Conservation (phyloP, 1,140 invertebrate species). For the Solen grandis region DNA sequence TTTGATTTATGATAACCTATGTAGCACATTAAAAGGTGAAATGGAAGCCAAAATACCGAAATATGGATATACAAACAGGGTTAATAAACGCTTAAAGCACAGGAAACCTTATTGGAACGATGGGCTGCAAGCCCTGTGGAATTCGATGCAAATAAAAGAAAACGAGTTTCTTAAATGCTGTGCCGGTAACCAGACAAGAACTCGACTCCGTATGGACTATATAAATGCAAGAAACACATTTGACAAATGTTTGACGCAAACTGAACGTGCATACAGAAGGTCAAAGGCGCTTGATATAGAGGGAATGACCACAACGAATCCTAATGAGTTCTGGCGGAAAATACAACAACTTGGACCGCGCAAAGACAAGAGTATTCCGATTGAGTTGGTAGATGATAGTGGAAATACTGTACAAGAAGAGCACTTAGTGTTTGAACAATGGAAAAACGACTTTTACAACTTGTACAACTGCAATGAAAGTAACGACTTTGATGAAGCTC, state of each 20-base stretch:
- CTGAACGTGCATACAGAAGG: slow-evolving; percentile 34
- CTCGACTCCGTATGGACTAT: background rate
- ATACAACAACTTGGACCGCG: slow-evolving; percentile 47
- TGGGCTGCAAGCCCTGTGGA: slow-evolving; percentile 31
- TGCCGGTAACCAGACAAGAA: background rate
- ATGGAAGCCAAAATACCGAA: slow-evolving; percentile 22
- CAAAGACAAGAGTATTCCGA: slow-evolving; percentile 1
- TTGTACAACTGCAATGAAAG: background rate
- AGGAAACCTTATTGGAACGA: too few relatives aligned
- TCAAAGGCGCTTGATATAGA: slow-evolving; percentile 30
- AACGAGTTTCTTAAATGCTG: slow-evolving; percentile 26
- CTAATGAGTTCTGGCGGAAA: slow-evolving; percentile 55
- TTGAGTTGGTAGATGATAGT: background rate
- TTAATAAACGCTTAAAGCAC: background rate
- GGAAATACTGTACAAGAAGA: background rate
- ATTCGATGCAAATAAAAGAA: slow-evolving; percentile 24
- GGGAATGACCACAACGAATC: slow-evolving; percentile 28
- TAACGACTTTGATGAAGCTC: slow-evolving; percentile 23
- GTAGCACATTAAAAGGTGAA: slow-evolving; percentile 9
- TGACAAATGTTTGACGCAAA: slow-evolving; percentile 27
- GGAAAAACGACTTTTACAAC: slow-evolving; percentile 33
- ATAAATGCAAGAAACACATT: slow-evolving; percentile 20
- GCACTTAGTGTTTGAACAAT: slow-evolving; percentile 1
- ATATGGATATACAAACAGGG: background rate
- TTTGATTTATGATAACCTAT: slow-evolving; percentile 25